Evolutionary conservation across 2,888 invertebrate species (phyloP).

Genomic region (Pachliopta kotzebuea): DNA sequence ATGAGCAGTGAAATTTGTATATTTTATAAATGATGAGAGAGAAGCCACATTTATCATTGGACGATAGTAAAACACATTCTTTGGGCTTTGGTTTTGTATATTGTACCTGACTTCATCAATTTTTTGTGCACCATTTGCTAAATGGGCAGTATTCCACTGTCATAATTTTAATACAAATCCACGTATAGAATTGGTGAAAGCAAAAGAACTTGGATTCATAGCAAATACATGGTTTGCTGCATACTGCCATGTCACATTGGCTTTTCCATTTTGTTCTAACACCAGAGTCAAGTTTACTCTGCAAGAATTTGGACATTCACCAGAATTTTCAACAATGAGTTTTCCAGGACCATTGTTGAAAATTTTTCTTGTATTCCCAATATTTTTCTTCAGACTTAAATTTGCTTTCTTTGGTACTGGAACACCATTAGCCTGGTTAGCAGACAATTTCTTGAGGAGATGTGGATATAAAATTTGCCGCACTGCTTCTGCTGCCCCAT

Average conservation of each 20-base stretch:
- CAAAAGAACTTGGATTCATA: slow-evolving; percentile 86
- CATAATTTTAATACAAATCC: slow-evolving; percentile 92
- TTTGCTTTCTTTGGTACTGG: slow-evolving; percentile 71
- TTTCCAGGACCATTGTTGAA: slow-evolving; percentile 82
- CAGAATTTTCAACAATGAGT: slow-evolving; percentile 85
- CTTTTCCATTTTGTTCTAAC: slow-evolving; percentile 77
- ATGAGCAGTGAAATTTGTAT: slow-evolving; percentile 74
- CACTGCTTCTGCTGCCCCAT: slow-evolving; percentile 79
- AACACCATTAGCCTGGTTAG: slow-evolving; percentile 50
- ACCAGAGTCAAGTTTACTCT: slow-evolving; percentile 81
- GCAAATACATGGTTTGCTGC: slow-evolving; percentile 84
- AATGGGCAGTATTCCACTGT: slow-evolving; percentile 85
- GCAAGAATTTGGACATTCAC: slow-evolving; percentile 85
- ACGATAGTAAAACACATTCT: slow-evolving; percentile 65
- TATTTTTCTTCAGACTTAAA: slow-evolving; percentile 78
- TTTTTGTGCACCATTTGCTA: slow-evolving; percentile 73
- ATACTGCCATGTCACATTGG: slow-evolving; percentile 81
- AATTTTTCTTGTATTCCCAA: slow-evolving; percentile 78
- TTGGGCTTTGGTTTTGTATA: slow-evolving; percentile 69
- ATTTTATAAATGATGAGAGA: slow-evolving; percentile 68
- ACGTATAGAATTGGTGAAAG: slow-evolving; percentile 81
- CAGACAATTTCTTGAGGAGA: slow-evolving; percentile 53
- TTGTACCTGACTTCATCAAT: slow-evolving; percentile 67
- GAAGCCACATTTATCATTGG: slow-evolving; percentile 63
- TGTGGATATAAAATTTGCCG: slow-evolving; percentile 58